Conservation (phyloP, 2,113 vertebrate species). For the Xerus inauris region DNA sequence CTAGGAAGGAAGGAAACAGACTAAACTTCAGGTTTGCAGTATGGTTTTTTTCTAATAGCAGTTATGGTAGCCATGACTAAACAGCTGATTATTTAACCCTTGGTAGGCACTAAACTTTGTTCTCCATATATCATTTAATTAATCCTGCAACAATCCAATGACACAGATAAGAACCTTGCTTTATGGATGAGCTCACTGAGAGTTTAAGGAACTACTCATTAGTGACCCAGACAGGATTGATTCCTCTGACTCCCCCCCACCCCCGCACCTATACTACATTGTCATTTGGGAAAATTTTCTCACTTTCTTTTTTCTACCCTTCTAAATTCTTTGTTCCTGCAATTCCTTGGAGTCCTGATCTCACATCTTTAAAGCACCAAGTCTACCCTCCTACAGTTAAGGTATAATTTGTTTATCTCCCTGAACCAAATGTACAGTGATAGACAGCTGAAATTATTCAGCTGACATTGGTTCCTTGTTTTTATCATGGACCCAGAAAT, state of each 20-base stretch:
- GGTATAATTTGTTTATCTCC: background rate
- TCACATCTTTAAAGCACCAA: background rate
- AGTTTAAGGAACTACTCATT: background rate
- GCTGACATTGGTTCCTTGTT: background rate
- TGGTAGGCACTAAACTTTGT: background rate
- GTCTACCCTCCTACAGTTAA: background rate
- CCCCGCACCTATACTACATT: background rate
- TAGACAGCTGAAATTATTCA: background rate
- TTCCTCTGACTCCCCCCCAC: background rate
- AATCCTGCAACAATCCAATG: background rate
- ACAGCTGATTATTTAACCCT: background rate
- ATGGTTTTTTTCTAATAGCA: background rate
- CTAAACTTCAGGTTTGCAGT: background rate
- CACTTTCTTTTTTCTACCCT: background rate
- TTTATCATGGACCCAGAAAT: background rate
- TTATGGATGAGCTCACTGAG: background rate
- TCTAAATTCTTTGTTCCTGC: background rate
- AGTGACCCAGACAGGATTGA: background rate
- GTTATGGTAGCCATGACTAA: background rate
- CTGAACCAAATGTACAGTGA: background rate
- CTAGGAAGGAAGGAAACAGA: background rate
- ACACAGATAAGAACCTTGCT: background rate
- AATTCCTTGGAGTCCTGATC: background rate
- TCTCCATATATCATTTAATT: background rate
- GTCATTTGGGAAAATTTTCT: background rate